These are phyloP conservation scores for Sardina pilchardus DNA, from an alignment of 2,113 vertebrate species.

Conservation along the genomic window DNA sequence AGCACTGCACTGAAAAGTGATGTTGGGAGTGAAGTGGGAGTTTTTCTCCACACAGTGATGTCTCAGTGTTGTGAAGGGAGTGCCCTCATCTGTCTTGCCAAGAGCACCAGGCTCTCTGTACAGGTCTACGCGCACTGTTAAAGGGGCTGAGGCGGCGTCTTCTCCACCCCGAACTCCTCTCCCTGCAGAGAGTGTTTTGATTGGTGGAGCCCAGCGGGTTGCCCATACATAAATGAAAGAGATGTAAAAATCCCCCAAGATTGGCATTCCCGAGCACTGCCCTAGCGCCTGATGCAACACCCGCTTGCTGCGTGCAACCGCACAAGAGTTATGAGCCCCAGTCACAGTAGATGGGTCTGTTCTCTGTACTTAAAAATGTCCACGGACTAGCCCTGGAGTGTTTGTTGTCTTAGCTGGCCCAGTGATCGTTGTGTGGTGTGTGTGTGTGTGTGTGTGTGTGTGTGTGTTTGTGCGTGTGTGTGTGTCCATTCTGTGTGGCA, in stretches of 20 bases:
- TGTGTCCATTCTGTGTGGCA: slow-evolving; percentile 50
- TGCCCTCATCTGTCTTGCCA: neutral
- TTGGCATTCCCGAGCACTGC: neutral
- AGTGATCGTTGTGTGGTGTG: neutral
- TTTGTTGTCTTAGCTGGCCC: neutral
- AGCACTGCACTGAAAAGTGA: neutral
- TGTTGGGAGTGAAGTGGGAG: neutral
- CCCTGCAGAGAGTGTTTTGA: neutral
- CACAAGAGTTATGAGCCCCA: neutral
- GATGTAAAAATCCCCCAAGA: neutral
- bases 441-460: slow-evolving; percentile 24
- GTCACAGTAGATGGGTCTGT: neutral
- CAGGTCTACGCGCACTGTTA: neutral
- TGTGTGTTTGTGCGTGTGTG: slow-evolving; percentile 5
- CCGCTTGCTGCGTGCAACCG: neutral
- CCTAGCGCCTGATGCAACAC: neutral
- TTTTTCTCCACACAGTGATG: neutral
- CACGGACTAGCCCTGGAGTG: neutral
- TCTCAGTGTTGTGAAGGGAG: neutral
- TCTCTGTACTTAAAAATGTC: neutral
- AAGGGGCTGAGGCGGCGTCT: neutral
- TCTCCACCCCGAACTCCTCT: neutral
- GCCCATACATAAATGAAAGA: neutral
- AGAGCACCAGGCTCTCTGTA: neutral
- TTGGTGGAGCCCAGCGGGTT: neutral